These are phyloP conservation scores for Limanda limanda DNA, from an alignment of 2,113 vertebrate genomes.

Conservation along the genomic window DNA sequence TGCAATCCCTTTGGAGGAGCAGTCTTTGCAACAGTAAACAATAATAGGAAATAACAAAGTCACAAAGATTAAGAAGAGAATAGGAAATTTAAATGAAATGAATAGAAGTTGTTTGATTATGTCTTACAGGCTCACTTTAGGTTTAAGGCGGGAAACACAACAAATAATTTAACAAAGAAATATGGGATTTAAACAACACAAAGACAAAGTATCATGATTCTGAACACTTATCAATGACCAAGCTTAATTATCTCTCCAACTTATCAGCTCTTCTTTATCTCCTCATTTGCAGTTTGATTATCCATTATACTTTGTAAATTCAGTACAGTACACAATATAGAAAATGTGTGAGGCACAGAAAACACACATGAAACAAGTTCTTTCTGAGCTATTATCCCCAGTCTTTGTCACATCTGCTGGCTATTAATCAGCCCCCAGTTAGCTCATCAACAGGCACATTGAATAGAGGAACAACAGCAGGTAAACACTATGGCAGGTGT, in stretches of 20 bases:
- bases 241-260: neutral
- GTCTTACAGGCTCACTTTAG: neutral
- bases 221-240: slow-evolving; percentile 5
- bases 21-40: slow-evolving; percentile 10
- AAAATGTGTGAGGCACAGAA: slow-evolving; percentile 24
- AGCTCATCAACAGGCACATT: slow-evolving; percentile 56
- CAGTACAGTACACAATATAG: slow-evolving; percentile 31
- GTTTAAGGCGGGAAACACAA: neutral
- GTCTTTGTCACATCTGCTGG: slow-evolving; percentile 68
- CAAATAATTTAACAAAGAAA: neutral
- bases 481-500: slow-evolving; percentile 65
- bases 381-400: slow-evolving; percentile 59
- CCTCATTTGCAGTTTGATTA: slow-evolving; percentile 55
- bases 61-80: neutral
- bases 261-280: slow-evolving; percentile 38
- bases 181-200: neutral
- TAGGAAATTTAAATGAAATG: neutral
- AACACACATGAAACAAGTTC: slow-evolving; percentile 28
- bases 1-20: neutral
- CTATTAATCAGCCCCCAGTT: slow-evolving; percentile 72
- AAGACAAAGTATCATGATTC: neutral
- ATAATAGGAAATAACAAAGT: neutral
- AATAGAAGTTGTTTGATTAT: neutral
- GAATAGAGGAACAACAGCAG: slow-evolving; percentile 61
- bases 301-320: slow-evolving; percentile 33